These are phyloP conservation scores for Bugula neritina DNA, from an alignment of 2,888 invertebrate genomes.

Conservation along the genomic window DNA sequence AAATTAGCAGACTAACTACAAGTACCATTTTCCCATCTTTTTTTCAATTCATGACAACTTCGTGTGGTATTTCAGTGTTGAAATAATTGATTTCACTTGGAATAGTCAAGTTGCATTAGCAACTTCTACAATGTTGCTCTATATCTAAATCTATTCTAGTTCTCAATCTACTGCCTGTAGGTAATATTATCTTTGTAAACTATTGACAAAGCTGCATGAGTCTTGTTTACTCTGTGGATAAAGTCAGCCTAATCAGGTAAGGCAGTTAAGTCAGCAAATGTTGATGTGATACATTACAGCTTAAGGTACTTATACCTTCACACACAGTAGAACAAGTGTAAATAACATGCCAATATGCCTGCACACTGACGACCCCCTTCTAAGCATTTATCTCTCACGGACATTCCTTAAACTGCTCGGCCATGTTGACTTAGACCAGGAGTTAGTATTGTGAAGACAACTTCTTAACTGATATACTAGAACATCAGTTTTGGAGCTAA, in stretches of 20 bases:
- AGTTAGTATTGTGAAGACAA: too few species aligned
- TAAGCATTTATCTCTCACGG: too few species aligned
- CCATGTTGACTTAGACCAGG: too few species aligned
- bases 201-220: background rate
- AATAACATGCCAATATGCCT: background rate
- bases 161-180: too few species aligned
- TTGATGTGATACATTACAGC: too few species aligned
- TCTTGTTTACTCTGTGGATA: background rate
- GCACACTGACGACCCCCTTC: too few species aligned
- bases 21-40: background rate
- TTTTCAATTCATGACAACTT: background rate
- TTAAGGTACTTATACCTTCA: too few species aligned
- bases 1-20: background rate
- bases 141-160: background rate
- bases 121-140: background rate
- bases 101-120: too few species aligned
- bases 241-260: background rate
- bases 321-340: background rate
- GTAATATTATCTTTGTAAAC: background rate
- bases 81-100: background rate
- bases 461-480: too few species aligned
- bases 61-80: background rate
- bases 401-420: too few species aligned
- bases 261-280: background rate
- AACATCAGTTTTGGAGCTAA: too few species aligned